These are phyloP conservation scores for Malurus splendens DNA, from an alignment of 2,797 vertebrate species.

Conservation along the genomic window DNA sequence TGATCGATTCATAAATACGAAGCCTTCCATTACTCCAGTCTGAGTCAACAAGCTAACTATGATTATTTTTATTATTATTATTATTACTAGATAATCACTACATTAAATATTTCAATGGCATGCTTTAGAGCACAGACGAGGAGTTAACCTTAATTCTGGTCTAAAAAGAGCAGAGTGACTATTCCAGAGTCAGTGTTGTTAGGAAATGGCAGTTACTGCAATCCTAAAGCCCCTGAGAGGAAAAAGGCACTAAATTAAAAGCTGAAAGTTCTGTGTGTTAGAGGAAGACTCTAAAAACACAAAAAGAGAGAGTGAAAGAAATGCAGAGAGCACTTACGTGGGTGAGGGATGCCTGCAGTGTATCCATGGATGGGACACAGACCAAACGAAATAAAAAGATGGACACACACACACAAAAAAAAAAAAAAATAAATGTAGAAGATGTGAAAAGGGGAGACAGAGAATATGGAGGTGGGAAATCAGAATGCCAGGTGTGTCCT, in stretches of 20 bases:
- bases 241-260: conserved; percentile 50
- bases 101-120: conserved; percentile 41
- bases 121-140: conserved; percentile 46
- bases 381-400: conserved; percentile 70
- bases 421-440: conserved; percentile 76
- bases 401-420: conserved; percentile 65
- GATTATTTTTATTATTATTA: not conserved
- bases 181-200: conserved; percentile 68
- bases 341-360: conserved; percentile 82
- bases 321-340: conserved; percentile 84
- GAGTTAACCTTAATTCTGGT: conserved; percentile 43
- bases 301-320: conserved; percentile 47
- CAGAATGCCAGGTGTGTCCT: not conserved
- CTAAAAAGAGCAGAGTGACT: conserved; percentile 10
- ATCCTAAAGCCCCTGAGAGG: conserved; percentile 39
- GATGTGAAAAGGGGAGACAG: conserved; percentile 61
- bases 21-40: conserved; percentile 12
- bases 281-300: conserved; percentile 23
- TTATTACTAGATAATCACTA: conserved; percentile 2
- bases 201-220: conserved; percentile 44
- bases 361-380: conserved; percentile 85
- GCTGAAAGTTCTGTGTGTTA: conserved; percentile 57
- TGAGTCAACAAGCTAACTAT: not conserved
- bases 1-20: not conserved
- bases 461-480: conserved; percentile 50